Conservation (phyloP, 2,113 vertebrate genomes). For the Xiphorhynchus elegans region DNA sequence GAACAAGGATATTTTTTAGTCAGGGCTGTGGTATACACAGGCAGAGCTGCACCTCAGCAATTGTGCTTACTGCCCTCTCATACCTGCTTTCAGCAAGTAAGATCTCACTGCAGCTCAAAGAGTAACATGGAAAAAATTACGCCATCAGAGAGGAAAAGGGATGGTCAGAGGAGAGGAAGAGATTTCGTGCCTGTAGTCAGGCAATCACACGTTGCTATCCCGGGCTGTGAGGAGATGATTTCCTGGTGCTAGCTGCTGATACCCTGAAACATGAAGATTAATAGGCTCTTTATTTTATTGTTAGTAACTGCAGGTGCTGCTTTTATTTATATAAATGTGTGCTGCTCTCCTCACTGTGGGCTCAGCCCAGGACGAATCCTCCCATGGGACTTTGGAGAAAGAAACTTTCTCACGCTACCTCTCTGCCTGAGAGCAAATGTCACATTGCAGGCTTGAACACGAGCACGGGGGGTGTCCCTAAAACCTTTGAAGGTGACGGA, state of each 20-base stretch:
- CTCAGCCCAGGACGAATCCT: neutral
- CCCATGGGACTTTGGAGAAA: neutral
- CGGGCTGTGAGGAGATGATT: neutral
- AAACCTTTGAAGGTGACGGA: neutral
- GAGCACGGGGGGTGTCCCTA: neutral
- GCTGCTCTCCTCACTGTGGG: neutral
- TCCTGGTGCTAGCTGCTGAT: neutral
- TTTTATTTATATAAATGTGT: slow-evolving; percentile 42
- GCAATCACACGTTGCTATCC: neutral
- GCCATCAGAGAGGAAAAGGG: neutral
- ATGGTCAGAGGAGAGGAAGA: neutral
- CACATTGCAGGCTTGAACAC: neutral
- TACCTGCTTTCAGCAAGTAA: neutral
- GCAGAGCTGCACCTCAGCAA: neutral
- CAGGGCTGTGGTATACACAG: neutral
- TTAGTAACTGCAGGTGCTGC: slow-evolving; percentile 47
- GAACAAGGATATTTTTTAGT: slow-evolving; percentile 13
- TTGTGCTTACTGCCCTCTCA: neutral
- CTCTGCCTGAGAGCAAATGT: slow-evolving; percentile 11
- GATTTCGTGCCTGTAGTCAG: neutral
- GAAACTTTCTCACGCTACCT: neutral
- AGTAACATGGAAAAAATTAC: neutral
- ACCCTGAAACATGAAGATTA: slow-evolving; percentile 48
- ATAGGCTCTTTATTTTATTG: slow-evolving; percentile 46
- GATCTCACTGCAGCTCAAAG: neutral